These are phyloP conservation scores for Chymomyza fuscimana DNA, from an alignment of 2,888 invertebrate genomes.

Conservation along the genomic window DNA sequence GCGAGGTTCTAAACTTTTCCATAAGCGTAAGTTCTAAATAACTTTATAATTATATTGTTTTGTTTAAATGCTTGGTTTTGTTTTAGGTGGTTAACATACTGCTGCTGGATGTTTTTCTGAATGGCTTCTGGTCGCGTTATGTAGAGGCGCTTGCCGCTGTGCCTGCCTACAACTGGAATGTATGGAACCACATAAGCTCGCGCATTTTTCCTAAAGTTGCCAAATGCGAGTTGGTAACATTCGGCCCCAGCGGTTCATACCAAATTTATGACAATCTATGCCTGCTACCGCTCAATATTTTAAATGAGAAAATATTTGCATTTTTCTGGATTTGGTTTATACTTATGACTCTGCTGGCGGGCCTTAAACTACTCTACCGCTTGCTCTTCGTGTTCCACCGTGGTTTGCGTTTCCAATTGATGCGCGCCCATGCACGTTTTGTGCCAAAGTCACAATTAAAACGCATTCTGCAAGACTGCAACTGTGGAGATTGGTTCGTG, in stretches of 20 bases:
- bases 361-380: conserved; percentile 85
- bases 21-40: conserved; percentile 84
- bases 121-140: conserved; percentile 77
- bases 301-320: conserved; percentile 89
- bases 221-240: conserved; percentile 93
- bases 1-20: conserved; percentile 86
- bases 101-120: conserved; percentile 73
- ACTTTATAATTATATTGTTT: background rate
- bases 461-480: conserved; percentile 57
- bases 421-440: conserved; percentile 63
- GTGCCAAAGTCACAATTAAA: conserved; percentile 60
- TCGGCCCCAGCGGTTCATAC: conserved; percentile 90
- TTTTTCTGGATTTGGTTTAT: conserved; percentile 89
- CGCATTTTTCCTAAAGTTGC: conserved; percentile 84
- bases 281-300: conserved; percentile 87
- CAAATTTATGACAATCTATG: conserved; percentile 89
- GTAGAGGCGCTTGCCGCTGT: conserved; percentile 69
- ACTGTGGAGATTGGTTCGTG: conserved; percentile 89
- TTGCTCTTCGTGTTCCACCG: conserved; percentile 81
- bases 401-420: conserved; percentile 66
- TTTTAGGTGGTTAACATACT: conserved; percentile 73
- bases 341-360: conserved; percentile 83
- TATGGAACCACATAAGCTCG: conserved; percentile 76
- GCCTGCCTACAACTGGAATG: conserved; percentile 69
- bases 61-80: background rate